Percentiles rank a stretch among this genome's conserved stretches.
Conservation (phyloP, 2,113 vertebrate species). For the Ascaphus truei region DNA sequence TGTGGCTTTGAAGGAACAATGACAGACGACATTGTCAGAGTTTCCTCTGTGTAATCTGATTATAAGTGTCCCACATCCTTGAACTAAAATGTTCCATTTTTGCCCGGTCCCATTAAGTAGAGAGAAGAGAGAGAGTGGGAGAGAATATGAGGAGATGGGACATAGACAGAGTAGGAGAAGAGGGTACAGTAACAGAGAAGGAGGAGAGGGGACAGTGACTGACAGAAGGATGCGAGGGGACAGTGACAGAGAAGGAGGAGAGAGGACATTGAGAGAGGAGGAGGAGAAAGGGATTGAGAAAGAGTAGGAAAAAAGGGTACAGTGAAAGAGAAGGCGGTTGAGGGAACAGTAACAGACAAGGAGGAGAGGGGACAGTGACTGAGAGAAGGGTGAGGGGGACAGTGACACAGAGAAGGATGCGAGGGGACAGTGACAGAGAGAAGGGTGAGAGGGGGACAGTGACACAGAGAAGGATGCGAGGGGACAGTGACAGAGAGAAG, state of each 20-base stretch:
- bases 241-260: too few species aligned
- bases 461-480: too few species aligned
- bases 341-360: too few species aligned
- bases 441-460: not conserved
- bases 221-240: not conserved
- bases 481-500: not conserved
- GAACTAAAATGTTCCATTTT: not conserved
- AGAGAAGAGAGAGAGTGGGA: not conserved
- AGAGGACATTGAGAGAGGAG: not conserved
- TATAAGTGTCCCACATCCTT: constrained; percentile 15
- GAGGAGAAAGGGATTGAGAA: too few species aligned
- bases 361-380: not conserved
- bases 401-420: not conserved
- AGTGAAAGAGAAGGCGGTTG: not conserved
- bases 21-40: not conserved
- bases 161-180: not conserved
- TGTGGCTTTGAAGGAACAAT: not conserved
- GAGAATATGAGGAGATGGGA: not conserved
- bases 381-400: too few species aligned
- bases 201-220: not conserved
- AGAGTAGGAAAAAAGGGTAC: not conserved
- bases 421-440: not conserved
- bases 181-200: not conserved
- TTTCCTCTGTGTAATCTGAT: constrained; percentile 16
- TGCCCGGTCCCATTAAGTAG: not conserved